Percentiles rank a stretch among this genome's conserved stretches.
phyloP scores from a whole-genome alignment of 2,888 invertebrate species.

The Meghimatium bilineatum region DNA sequence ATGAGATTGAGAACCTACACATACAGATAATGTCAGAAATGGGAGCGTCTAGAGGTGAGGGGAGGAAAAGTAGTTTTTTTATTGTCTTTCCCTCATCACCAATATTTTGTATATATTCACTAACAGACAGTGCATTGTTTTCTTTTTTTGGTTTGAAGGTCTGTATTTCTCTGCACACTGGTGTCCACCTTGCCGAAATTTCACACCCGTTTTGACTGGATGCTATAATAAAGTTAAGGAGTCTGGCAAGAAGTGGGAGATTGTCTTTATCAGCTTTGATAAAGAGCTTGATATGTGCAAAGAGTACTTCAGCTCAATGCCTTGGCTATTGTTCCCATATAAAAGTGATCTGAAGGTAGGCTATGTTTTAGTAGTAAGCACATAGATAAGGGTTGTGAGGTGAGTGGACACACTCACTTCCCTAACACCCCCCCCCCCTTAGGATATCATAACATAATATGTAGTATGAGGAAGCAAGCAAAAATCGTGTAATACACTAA shows the following conservation, averaged over 20 bases:
- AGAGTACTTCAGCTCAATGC: slow-evolving; percentile 77
- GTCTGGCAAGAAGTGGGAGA: slow-evolving; percentile 75
- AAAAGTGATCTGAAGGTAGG: slow-evolving; percentile 34
- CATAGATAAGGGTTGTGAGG: too few species aligned
- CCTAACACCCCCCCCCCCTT: too few species aligned
- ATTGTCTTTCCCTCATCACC: too few species aligned
- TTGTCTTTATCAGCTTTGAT: slow-evolving; percentile 80
- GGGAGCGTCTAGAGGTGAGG: too few species aligned
- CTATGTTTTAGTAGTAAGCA: neutral
- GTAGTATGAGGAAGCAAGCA: too few species aligned
- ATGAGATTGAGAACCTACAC: too few species aligned
- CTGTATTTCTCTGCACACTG: slow-evolving; percentile 80
- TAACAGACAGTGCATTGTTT: neutral
- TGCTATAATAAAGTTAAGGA: slow-evolving; percentile 76
- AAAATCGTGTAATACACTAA: too few species aligned
- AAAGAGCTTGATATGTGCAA: slow-evolving; percentile 73
- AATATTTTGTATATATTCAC: neutral
- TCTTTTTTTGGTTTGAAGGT: slow-evolving; percentile 59
- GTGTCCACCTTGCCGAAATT: slow-evolving; percentile 79
- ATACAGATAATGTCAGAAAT: too few species aligned
- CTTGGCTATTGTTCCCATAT: slow-evolving; percentile 71
- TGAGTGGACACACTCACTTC: too few species aligned
- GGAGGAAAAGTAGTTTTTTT: too few species aligned
- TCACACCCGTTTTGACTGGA: slow-evolving; percentile 77
- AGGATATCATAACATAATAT: too few species aligned